Evolutionary conservation across 2,797 vertebrate genomes (phyloP).

Genomic region (Phyllotis vaccarum): DNA sequence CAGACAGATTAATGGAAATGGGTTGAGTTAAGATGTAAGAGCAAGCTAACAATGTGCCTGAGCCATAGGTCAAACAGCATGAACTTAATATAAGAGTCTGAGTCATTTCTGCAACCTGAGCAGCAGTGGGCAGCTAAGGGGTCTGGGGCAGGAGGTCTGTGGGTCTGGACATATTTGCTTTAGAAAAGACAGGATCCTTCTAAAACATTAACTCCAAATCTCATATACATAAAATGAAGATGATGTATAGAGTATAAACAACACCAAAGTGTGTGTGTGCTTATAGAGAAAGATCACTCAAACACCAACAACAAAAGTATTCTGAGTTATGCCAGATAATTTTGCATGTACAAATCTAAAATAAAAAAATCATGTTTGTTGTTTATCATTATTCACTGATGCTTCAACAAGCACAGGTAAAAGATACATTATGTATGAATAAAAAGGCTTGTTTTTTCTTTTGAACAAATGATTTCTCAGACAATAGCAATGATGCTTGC

Average conservation of each 20-base stretch:
- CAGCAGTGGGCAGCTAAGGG: too few species aligned
- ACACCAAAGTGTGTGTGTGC: neutral
- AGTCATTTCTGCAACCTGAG: too few species aligned
- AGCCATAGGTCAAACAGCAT: too few species aligned
- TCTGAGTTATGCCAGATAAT: neutral
- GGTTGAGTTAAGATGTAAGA: too few species aligned
- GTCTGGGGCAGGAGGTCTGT: too few species aligned
- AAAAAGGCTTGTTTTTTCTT: constrained; percentile 14
- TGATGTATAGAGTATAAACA: neutral
- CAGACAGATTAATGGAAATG: too few species aligned
- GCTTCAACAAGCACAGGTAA: neutral
- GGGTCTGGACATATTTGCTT: constrained; percentile 61
- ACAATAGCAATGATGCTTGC: neutral
- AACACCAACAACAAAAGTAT: neutral
- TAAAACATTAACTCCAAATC: neutral
- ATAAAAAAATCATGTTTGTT: neutral
- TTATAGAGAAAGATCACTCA: neutral
- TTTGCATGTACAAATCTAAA: constrained; percentile 16
- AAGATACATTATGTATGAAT: neutral
- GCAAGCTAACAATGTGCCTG: too few species aligned
- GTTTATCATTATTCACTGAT: neutral
- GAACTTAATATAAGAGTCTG: too few species aligned
- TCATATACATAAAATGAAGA: neutral
- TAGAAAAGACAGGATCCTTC: neutral
- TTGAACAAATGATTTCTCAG: neutral